These are phyloP conservation scores for Micromussa lordhowensis DNA, from an alignment of 92 coral and sea anemone species.

Conservation along the genomic window DNA sequence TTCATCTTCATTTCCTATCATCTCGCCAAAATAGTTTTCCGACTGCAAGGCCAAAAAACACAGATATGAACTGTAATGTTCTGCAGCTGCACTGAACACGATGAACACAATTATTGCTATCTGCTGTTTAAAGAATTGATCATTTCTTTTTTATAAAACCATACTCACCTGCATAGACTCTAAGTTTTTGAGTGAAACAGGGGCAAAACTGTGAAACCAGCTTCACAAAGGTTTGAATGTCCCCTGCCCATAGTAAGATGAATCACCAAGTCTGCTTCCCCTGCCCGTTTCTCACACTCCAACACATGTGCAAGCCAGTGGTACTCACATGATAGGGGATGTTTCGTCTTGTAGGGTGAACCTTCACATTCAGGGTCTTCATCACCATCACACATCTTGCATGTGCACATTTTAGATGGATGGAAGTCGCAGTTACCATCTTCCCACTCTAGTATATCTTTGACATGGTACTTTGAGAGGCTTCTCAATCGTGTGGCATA, in stretches of 20 bases:
- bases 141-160: too few relatives aligned
- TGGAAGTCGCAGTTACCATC: slow-evolving; percentile 25
- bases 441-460: slow-evolving; percentile 37
- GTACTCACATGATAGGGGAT: slow-evolving; percentile 43
- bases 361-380: slow-evolving; percentile 44
- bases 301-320: slow-evolving; percentile 47
- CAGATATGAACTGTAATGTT: too few relatives aligned
- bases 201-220: slow-evolving; percentile 56
- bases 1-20: too few relatives aligned
- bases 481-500: slow-evolving; percentile 15
- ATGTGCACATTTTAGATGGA: not conserved
- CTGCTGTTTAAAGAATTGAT: too few relatives aligned
- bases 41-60: too few relatives aligned
- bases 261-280: slow-evolving; percentile 35
- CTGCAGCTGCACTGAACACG: too few relatives aligned
- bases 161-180: slow-evolving; percentile 71
- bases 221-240: slow-evolving; percentile 45
- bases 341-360: slow-evolving; percentile 41
- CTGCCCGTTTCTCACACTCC: slow-evolving; percentile 62
- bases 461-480: slow-evolving; percentile 31
- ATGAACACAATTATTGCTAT: too few relatives aligned
- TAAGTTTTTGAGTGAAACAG: slow-evolving; percentile 50
- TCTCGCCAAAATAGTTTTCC: too few relatives aligned
- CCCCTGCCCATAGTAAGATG: slow-evolving; percentile 62
- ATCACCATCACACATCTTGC: too few relatives aligned